Percentiles rank a stretch among this genome's conserved stretches.
Conservation (phyloP, 2,888 invertebrate genomes). For the Lamellibrachia columna region DNA sequence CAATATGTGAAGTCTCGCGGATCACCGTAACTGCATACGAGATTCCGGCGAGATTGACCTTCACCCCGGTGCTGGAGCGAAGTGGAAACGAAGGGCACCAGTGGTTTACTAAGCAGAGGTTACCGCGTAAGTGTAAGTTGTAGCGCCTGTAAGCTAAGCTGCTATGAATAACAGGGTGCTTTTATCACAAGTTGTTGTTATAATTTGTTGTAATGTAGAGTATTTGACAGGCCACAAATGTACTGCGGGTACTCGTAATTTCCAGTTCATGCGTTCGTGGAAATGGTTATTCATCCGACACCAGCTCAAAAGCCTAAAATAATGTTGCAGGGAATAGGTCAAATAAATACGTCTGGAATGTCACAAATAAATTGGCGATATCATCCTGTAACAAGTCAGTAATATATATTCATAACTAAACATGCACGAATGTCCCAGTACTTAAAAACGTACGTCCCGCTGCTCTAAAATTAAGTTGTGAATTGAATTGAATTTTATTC, state of each 20-base stretch:
- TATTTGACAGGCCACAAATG: background rate
- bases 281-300: constrained; percentile 2
- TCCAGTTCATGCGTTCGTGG: background rate
- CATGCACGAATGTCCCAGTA: no score
- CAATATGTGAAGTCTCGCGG: constrained; percentile 25
- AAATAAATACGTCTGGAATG: no score
- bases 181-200: background rate
- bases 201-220: background rate
- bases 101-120: constrained; percentile 1
- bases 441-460: no score
- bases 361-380: no score
- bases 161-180: background rate
- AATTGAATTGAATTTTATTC: no score
- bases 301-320: background rate
- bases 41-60: constrained; percentile 29
- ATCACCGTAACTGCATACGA: constrained; percentile 17
- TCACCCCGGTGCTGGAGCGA: constrained; percentile 23
- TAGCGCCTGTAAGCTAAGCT: background rate
- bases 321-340: no score
- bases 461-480: no score
- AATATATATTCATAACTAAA: no score
- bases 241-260: background rate
- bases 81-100: constrained; percentile 8
- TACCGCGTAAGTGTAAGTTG: background rate
- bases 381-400: no score